Evolutionary conservation across 2,797 vertebrate genomes (phyloP).

Genomic region (Premnoplex brunnescens): DNA sequence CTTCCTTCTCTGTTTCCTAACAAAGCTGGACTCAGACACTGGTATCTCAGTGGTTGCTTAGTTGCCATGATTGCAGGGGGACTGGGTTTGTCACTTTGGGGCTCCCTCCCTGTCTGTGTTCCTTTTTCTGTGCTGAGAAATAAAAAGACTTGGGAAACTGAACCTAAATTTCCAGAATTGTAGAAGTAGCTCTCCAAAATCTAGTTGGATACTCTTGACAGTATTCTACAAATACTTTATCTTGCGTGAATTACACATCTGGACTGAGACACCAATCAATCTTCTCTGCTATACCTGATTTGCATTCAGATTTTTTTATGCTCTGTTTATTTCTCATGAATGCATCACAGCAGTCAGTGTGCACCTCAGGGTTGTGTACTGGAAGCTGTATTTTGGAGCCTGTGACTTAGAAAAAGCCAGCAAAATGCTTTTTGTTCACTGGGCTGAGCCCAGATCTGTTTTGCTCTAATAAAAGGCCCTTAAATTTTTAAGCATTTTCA

Average conservation of each 20-base stretch:
- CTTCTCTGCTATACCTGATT: background rate
- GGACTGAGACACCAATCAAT: background rate
- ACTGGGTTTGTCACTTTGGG: background rate
- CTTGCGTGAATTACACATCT: background rate
- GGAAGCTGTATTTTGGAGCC: background rate
- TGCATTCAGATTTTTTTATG: background rate
- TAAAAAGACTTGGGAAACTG: background rate
- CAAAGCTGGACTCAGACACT: background rate
- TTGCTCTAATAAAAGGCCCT: background rate
- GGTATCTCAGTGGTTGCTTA: background rate
- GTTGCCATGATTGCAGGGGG: background rate
- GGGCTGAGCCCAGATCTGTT: background rate
- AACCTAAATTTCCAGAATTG: background rate
- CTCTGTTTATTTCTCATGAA: background rate
- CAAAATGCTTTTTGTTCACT: background rate
- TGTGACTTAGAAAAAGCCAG: background rate
- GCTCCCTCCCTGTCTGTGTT: background rate
- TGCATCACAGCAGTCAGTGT: background rate
- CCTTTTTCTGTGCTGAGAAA: background rate
- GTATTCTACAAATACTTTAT: background rate
- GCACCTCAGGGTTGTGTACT: background rate
- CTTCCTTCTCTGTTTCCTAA: background rate
- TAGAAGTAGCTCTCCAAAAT: background rate
- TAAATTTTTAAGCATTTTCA: background rate
- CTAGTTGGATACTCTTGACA: background rate